Percentiles rank a stretch among this genome's conserved stretches.
phyloP scores from a whole-genome alignment of 2,888 invertebrate genomes.

The Acleris holmiana region DNA sequence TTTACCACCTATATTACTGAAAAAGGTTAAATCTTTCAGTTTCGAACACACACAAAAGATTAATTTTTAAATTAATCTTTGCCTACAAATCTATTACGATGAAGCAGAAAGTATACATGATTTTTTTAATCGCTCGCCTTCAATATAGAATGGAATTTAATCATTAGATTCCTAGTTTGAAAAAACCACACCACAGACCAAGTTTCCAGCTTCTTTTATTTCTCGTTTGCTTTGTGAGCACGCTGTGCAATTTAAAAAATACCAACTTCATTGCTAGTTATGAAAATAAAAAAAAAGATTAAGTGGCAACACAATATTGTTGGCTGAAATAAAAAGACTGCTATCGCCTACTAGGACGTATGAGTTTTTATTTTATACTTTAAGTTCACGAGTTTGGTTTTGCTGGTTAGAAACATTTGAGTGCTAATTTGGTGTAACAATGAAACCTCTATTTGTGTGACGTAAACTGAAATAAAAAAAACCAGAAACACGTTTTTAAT shows the following conservation, averaged over 20 bases:
- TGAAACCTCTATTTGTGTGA: no score
- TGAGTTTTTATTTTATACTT: background rate
- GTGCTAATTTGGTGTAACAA: no score
- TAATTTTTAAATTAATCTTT: no score
- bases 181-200: slow-evolving; percentile 38
- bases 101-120: slow-evolving; percentile 15
- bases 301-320: slow-evolving; percentile 43
- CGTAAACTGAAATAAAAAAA: no score
- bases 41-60: no score
- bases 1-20: no score
- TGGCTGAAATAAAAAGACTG: slow-evolving; percentile 19
- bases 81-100: no score
- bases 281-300: slow-evolving; percentile 46
- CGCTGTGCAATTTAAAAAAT: slow-evolving; percentile 40
- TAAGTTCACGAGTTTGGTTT: background rate
- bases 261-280: slow-evolving; percentile 39
- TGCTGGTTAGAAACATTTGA: no score
- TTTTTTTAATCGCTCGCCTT: slow-evolving; percentile 34
- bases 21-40: no score
- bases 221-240: slow-evolving; percentile 22
- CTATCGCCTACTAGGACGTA: background rate
- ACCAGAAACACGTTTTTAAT: no score
- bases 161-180: slow-evolving; percentile 36
- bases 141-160: slow-evolving; percentile 40
- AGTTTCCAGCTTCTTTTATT: slow-evolving; percentile 34